Conservation (phyloP, 2,113 vertebrate genomes). For the Cygnus atratus region DNA sequence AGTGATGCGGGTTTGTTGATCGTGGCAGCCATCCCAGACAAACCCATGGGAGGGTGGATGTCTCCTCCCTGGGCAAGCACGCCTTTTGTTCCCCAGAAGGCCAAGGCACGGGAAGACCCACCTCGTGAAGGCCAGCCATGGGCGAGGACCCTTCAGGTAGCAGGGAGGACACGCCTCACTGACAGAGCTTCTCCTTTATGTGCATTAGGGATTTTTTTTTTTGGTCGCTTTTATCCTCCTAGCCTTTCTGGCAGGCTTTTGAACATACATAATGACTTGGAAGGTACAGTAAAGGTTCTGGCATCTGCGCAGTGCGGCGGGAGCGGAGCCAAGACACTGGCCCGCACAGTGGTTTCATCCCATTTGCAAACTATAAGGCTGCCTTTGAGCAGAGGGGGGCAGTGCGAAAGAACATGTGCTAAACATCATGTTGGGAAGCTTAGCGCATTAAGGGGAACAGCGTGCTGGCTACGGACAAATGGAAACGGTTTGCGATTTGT, state of each 20-base stretch:
- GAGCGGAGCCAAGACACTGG: conserved; percentile 7
- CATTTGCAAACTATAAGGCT: conserved; percentile 69
- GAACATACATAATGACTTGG: conserved; percentile 42
- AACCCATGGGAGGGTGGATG: not conserved
- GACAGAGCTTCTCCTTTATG: conserved; percentile 28
- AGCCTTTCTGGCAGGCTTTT: conserved; percentile 52
- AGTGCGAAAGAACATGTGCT: conserved; percentile 56
- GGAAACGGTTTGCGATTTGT: conserved; percentile 18
- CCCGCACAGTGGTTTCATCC: conserved; percentile 53
- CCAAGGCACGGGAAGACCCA: not conserved
- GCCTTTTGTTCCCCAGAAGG: conserved; percentile 20
- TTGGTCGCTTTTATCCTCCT: conserved; percentile 46
- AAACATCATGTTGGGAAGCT: conserved; percentile 56
- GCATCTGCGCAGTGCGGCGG: not conserved
- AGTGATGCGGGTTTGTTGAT: conserved; percentile 12
- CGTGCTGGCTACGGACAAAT: conserved; percentile 36
- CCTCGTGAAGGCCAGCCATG: not conserved
- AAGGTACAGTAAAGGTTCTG: conserved; percentile 58
- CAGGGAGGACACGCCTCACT: not conserved
- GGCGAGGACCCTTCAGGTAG: not conserved
- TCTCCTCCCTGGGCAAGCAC: not conserved
- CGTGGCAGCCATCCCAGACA: conserved; percentile 40
- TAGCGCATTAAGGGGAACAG: conserved; percentile 53
- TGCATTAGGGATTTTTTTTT: not conserved
- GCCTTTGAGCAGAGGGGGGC: conserved; percentile 59